phyloP scores from a whole-genome alignment of 2,113 vertebrate species.

The Hipposideros armiger region DNA sequence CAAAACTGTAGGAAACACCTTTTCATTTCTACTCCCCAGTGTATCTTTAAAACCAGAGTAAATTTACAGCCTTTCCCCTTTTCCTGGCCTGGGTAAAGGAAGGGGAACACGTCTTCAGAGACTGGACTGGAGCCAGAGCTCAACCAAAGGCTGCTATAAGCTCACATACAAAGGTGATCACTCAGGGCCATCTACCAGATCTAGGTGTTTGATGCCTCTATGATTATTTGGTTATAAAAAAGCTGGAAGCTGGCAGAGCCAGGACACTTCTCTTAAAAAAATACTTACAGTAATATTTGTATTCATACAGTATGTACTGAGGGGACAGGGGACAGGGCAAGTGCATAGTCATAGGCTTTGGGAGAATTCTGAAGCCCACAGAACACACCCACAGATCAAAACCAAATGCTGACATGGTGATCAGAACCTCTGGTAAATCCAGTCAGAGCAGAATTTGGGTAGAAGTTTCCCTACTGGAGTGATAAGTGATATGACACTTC shows the following conservation, averaged over 20 bases:
- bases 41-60: not conserved
- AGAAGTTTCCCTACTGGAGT: not conserved
- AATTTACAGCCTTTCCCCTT: not conserved
- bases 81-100: not conserved
- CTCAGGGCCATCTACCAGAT: too few relatives aligned
- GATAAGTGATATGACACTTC: not conserved
- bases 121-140: not conserved
- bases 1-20: not conserved
- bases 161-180: too few relatives aligned
- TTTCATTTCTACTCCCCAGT: not conserved
- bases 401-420: not conserved
- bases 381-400: not conserved
- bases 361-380: not conserved
- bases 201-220: not conserved
- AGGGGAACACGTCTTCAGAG: not conserved
- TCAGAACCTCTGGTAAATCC: not conserved
- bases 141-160: not conserved
- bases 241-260: not conserved
- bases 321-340: too few relatives aligned
- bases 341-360: not conserved
- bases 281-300: not conserved
- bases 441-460: not conserved
- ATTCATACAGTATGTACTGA: accelerated
- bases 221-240: not conserved
- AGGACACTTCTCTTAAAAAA: not conserved